Percentiles rank a stretch among this genome's conserved stretches.
Conservation (phyloP, 2,113 vertebrate species). For the Trichechus manatus region DNA sequence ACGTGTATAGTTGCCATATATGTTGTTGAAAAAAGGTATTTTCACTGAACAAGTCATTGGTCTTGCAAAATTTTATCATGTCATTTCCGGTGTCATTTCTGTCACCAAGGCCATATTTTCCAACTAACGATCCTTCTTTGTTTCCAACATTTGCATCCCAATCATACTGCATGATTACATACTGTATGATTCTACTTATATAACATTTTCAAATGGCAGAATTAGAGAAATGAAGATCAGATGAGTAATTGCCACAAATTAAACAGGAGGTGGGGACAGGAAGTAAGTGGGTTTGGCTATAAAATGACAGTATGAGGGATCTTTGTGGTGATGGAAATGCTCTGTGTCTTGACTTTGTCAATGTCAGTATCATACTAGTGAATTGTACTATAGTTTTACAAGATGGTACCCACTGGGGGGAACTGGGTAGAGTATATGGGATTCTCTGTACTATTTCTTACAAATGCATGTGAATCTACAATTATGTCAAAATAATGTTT, state of each 20-base stretch:
- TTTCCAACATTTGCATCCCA: no score
- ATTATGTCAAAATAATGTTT: background rate
- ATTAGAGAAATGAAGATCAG: background rate
- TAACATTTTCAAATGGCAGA: slow-evolving; percentile 22
- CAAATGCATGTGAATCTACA: background rate
- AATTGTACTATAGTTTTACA: background rate
- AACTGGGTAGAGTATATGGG: background rate
- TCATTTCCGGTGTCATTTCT: no score
- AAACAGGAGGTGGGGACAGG: background rate
- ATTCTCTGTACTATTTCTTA: background rate
- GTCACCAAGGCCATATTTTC: no score
- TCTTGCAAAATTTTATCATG: no score
- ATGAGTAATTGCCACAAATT: background rate
- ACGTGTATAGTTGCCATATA: no score
- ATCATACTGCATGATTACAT: no score
- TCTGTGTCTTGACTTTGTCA: background rate
- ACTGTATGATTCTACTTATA: no score
- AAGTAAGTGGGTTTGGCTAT: background rate
- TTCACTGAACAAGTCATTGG: no score
- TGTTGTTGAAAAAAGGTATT: no score
- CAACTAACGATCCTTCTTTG: no score
- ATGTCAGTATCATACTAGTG: no score
- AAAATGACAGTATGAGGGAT: background rate
- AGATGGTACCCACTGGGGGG: background rate
- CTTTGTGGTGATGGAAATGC: background rate